Conservation (phyloP, 2,797 vertebrate species). For the Rhynchonycteris naso region DNA sequence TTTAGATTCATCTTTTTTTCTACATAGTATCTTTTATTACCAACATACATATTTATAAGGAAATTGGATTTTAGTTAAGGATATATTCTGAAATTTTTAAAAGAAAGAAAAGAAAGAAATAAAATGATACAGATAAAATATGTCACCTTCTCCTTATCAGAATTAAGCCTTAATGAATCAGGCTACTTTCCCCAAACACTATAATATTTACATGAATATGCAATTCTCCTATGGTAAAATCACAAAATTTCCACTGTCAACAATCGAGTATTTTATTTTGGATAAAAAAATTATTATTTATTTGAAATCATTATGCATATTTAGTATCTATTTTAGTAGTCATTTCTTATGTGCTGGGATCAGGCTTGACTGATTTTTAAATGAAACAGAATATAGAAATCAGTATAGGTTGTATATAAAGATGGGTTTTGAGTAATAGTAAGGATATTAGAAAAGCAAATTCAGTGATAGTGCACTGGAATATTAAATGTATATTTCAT, state of each 20-base stretch:
- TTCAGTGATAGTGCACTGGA: neutral
- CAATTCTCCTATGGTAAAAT: neutral
- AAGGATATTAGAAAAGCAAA: conserved; percentile 6
- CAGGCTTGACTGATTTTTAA: neutral
- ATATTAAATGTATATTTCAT: neutral
- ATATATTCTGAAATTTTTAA: neutral
- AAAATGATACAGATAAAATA: conserved; percentile 40
- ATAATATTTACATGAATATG: neutral
- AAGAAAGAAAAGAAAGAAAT: neutral
- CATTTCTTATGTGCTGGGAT: neutral
- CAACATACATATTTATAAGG: neutral
- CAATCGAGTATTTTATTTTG: neutral
- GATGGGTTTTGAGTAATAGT: neutral
- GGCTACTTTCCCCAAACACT: neutral
- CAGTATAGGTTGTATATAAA: neutral
- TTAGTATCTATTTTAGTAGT: neutral
- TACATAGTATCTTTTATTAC: neutral
- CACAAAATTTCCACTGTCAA: neutral
- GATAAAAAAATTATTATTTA: neutral
- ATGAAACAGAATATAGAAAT: neutral
- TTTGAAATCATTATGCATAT: conserved; percentile 1
- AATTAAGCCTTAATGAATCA: neutral
- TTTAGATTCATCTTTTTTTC: neutral
- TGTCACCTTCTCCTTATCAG: neutral
- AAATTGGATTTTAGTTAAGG: neutral